Percentiles rank a stretch among this genome's conserved stretches.
phyloP scores from a whole-genome alignment of 2,113 vertebrate genomes.

The Coptodon bakossiorum region DNA sequence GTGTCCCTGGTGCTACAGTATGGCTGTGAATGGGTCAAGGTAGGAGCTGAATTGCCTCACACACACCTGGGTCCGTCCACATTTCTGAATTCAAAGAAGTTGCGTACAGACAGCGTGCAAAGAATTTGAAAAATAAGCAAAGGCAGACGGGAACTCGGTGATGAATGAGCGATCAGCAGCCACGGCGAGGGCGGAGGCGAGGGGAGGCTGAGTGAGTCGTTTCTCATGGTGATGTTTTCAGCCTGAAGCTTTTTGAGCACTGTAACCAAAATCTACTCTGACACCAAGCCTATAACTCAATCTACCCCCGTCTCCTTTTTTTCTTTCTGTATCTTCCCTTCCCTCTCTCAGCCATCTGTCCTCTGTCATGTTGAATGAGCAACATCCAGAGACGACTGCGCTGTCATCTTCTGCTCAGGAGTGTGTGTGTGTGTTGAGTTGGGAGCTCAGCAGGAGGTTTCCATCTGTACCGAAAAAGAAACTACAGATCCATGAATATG shows the following conservation, averaged over 20 bases:
- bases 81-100: neutral
- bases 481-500: constrained; percentile 7
- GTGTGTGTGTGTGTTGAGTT: neutral
- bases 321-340: neutral
- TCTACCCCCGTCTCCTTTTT: neutral
- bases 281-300: constrained; percentile 46
- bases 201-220: neutral
- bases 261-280: constrained; percentile 46
- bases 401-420: neutral
- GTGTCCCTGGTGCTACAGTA: neutral
- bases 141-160: neutral
- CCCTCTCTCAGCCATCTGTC: constrained; percentile 38
- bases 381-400: neutral
- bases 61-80: neutral
- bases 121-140: neutral
- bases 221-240: constrained; percentile 22
- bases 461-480: constrained; percentile 2
- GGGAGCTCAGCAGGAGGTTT: neutral
- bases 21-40: neutral
- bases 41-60: neutral
- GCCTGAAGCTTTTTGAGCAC: constrained; percentile 37
- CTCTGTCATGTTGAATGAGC: constrained; percentile 41
- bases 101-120: neutral
- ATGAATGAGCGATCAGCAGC: constrained; percentile 1
- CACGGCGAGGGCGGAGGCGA: neutral